Evolutionary conservation across 2,888 invertebrate species (phyloP), one percentile per base, ranked within the genome.

Genomic region (Sisyra terminalis): DNA sequence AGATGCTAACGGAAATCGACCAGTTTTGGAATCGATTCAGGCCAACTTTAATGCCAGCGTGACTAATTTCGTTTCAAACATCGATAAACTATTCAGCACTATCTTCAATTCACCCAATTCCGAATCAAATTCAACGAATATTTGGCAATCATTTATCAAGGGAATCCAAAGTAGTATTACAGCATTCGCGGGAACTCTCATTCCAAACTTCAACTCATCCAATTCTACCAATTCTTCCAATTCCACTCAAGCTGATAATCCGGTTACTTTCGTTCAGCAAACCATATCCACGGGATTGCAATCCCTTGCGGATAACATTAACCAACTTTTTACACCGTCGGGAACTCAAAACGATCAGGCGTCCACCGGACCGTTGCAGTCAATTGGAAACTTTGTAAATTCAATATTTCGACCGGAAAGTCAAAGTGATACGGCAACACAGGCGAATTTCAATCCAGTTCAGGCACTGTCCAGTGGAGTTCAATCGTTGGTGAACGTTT

Each of bases 41-140:
- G 24, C 17, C 9, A 42, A 45, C 35, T 45, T 43, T 30, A 39
- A 43, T 24, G 39, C 39, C 17, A 6, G 13, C 14, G 39, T 43
- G 10, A n/a, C 36, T 17, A 29, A 17, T 17, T 36, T 43, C 13
- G 31, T 42, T 11, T 8, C 18, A 9, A 31, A 14, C 32, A 14
- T 31, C 15, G 17, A 4, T 39, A 40, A 30, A 31, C 40, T n/a
- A 35, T 30, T 29, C 40, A 36, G 16, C 42, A 45, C n/a, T 24
- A 32, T 9, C 42, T 35, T 18, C 42, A 45, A 18, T 15, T 31
- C 24, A 40, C 42, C 32, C 40, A 45, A 18, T 24, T 18, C 6
- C 10, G 18, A 7, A 11, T 17, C 16, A 3, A 3, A 3, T 5
- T 24, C 24, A 24, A 24, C 24, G 7, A 15, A 37, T 5, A 14